Base-by-base conservation (phyloP, 2,113 vertebrate genomes). In the Pagrus major region DNA sequence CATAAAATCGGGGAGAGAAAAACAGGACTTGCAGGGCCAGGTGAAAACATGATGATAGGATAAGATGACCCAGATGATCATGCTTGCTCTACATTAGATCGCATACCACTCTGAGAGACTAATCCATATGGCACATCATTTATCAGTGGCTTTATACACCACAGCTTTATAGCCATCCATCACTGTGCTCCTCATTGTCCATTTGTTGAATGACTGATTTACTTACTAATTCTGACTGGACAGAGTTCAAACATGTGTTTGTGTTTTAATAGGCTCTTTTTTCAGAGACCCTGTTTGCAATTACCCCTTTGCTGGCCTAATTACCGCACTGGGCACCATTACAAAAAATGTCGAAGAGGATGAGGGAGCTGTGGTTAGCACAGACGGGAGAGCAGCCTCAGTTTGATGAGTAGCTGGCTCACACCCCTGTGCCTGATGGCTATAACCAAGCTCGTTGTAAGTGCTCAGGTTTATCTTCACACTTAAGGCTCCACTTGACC, bases 401-500 rank as follows among this genome's bases (percentile, higher is more conserved):
- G 78, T 90, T 67, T 89, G 85, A 89, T 84, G 86, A 91, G 86
- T 70, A 79, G 49, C 82, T 87, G 92, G 90, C 86, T 88, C 74
- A 6, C 9, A 39, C 46, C 5, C 33, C 52, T n/a, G 42, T 87
- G 81, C 72, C 76, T 73, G 9, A 33, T 51, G 84, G 90, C 80
- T 76, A 86, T 33, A 56, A 88, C 83, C 81, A 33, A 81, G 71
- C 88, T 93, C 29, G 65, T 88, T 91, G 92, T 64, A 74, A 85
- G 55, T 54, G 73, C 78, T 84, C 68, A 78, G 88, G 84, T 94
- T 91, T 86, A 91, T 88, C 89, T 87, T 93, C 86, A 85, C 85
- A 84, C 76, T 81, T 80, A 78, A 92, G 69, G 71, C 83, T 81
- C 71, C 76, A 83, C 89, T 84, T 81, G 86, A 81, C 80, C 89